Evolutionary conservation across 2,797 vertebrate genomes (phyloP).

Genomic region (Prunella strophiata): DNA sequence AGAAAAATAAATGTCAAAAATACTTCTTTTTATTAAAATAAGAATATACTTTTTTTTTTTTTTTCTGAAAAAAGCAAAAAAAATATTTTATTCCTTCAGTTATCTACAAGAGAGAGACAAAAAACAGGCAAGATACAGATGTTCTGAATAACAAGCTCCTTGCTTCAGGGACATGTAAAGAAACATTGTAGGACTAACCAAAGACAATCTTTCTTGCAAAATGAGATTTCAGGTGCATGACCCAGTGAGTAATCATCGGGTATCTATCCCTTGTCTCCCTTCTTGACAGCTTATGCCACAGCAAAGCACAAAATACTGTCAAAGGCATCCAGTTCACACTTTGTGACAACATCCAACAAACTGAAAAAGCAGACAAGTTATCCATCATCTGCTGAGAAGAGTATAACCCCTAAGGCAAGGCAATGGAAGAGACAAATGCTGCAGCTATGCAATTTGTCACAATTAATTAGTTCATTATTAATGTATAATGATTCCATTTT

Average conservation of each 20-base stretch:
- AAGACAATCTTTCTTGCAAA: neutral
- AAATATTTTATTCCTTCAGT: neutral
- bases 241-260: neutral
- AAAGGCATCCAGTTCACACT: neutral
- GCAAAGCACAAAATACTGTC: neutral
- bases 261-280: neutral
- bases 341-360: neutral
- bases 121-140: neutral
- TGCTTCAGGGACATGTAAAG: neutral
- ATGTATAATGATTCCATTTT: neutral
- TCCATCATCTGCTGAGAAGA: neutral
- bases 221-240: neutral
- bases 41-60: no score
- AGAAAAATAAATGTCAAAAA: neutral
- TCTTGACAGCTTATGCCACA: neutral
- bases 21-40: neutral
- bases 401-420: neutral
- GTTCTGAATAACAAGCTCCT: neutral
- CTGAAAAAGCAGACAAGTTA: neutral
- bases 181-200: neutral
- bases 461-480: slow-evolving; percentile 1
- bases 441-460: neutral
- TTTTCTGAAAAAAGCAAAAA: neutral
- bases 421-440: neutral
- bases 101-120: neutral